phyloP scores from a whole-genome alignment of 2,113 vertebrate species.

The Chionodraco myersi region DNA sequence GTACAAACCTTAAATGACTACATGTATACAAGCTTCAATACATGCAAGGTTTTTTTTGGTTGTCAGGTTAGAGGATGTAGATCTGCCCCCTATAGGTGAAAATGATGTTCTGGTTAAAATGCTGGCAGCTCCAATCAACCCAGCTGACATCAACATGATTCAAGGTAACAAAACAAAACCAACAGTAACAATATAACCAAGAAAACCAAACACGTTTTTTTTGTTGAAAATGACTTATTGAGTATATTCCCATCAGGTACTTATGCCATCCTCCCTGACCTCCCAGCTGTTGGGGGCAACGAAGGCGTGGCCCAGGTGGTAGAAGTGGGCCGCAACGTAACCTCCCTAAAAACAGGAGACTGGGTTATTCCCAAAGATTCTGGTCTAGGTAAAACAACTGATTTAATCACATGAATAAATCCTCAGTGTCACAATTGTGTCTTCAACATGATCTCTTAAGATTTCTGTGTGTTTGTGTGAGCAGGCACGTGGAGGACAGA shows the following conservation, averaged over 20 bases:
- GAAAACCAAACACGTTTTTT: background rate
- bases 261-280: slow-evolving; percentile 86
- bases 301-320: slow-evolving; percentile 92
- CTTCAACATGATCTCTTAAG: background rate
- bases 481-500: slow-evolving; percentile 91
- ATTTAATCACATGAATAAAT: background rate
- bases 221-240: background rate
- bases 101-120: slow-evolving; percentile 88
- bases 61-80: slow-evolving; percentile 86
- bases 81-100: slow-evolving; percentile 79
- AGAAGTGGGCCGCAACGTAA: slow-evolving; percentile 87
- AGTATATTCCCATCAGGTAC: slow-evolving; percentile 82
- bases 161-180: slow-evolving; percentile 85
- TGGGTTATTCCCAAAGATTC: slow-evolving; percentile 89
- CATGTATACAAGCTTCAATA: background rate
- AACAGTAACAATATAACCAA: background rate
- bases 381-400: slow-evolving; percentile 86
- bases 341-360: slow-evolving; percentile 85
- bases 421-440: background rate
- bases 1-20: background rate
- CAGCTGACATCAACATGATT: slow-evolving; percentile 96
- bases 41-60: background rate
- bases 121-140: slow-evolving; percentile 95
- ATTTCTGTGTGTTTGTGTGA: slow-evolving; percentile 20
- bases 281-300: slow-evolving; percentile 93